phyloP scores from a whole-genome alignment of 2,797 vertebrate species.

The Carapus acus region DNA sequence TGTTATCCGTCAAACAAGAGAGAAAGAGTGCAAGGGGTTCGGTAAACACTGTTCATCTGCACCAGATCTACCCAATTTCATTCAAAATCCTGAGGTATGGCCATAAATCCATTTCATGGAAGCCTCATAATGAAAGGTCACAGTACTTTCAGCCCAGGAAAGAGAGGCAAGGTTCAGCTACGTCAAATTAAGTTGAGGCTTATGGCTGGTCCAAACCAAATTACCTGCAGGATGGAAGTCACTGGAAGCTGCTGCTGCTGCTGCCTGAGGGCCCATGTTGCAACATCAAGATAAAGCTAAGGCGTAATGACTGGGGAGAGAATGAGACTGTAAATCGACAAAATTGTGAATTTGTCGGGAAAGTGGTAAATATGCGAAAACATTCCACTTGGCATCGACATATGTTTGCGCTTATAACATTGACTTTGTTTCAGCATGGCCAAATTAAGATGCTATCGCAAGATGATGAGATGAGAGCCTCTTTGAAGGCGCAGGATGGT shows the following conservation, averaged over 20 bases:
- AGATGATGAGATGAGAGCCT: slow-evolving; percentile 25
- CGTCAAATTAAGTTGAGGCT: slow-evolving; percentile 65
- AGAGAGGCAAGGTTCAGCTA: slow-evolving; percentile 47
- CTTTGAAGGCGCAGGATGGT: slow-evolving; percentile 49
- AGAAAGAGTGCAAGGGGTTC: too few relatives aligned
- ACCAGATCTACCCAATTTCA: slow-evolving; percentile 53
- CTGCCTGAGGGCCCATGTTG: slow-evolving; percentile 27
- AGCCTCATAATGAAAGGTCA: slow-evolving; percentile 67
- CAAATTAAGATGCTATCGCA: slow-evolving; percentile 33
- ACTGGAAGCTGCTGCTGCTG: slow-evolving; percentile 14
- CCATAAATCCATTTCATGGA: slow-evolving; percentile 60
- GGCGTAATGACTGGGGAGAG: slow-evolving; percentile 1
- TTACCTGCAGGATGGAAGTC: slow-evolving; percentile 40
- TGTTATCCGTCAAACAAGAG: too few relatives aligned
- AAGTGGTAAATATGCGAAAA: slow-evolving; percentile 21
- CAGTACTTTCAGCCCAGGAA: slow-evolving; percentile 50
- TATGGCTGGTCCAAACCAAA: slow-evolving; percentile 55
- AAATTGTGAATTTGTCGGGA: neutral
- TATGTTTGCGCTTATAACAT: slow-evolving; percentile 22
- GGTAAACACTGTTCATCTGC: neutral
- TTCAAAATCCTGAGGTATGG: slow-evolving; percentile 60
- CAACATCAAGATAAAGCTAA: slow-evolving; percentile 45
- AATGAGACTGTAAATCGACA: neutral
- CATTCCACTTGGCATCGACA: slow-evolving; percentile 13
- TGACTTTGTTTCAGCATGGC: slow-evolving; percentile 34